Base-by-base conservation (phyloP, 2,113 vertebrate species). In the human (Homo sapiens) region DNA sequence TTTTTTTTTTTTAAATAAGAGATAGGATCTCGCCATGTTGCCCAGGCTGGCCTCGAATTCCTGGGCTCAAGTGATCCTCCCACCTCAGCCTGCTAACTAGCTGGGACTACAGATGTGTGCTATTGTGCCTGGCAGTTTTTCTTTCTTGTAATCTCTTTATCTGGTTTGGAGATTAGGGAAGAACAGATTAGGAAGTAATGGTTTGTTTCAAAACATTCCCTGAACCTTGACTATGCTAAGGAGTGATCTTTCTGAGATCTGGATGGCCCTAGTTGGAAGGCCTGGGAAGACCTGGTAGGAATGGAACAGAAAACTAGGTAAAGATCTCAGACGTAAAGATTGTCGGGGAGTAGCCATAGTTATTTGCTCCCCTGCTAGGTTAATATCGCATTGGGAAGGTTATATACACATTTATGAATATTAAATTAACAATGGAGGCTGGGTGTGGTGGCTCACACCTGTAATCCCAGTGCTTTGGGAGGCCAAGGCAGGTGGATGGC, bases 361-460 rank as follows among this genome's bases (percentile, higher is more conserved):
- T 76, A 59, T 48, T 90, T 64, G 6, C 12, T 72, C 27, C 32
- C 20, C 48, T 82, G 27, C 32, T 59, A 55, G 57, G 73, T 76
- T 57, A 96, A 59, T 93, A 83, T 81, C 48, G 93, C 55, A 5
- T 52, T 50, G 52, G 23, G 38, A 93, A 94, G 6, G 6, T 86
- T 78, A 45, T 80, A 81, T n/a, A 64, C 5, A 38, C 14, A 89
- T 17, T 57, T 73, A 25, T 59, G n/a, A 84, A 84, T 76, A 82
- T 82, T 92, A 95, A 81, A 76, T 92, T 89, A 84, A 84, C 13
- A 81, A 57, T n/a, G n/a, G 43, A 89, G 32, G 61, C 61, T 64
- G 61, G 12, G 30, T 64, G 61, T 64, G 61, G 61, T 64, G 61
- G 12, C 12, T 64, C 27, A 64, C 61, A 32, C 27, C 27, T 64